Evolutionary conservation across 2,113 vertebrate species (phyloP), one percentile per base, ranked within the genome.

Genomic region (Podarcis raffonei): DNA sequence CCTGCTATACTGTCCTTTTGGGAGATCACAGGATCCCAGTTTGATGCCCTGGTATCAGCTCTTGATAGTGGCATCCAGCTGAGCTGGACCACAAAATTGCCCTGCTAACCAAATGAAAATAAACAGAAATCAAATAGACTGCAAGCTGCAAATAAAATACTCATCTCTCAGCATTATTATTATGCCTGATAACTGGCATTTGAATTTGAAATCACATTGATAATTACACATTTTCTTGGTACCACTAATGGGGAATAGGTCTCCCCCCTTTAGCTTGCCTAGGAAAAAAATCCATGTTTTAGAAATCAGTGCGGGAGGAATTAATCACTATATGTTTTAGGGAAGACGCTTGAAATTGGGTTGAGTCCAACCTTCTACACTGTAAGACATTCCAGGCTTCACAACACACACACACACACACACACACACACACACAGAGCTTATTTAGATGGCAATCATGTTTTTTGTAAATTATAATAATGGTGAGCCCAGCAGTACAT

Each of bases 281-380:
- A 62, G 80, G 82, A 86, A 89, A 93, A 95, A 84, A 81, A 83
- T 66, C 48, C 78, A 87, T 85, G 92, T 95, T 88, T 87, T 85
- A 90, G 87, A 90, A 94, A 95, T 84, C 91, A 91, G 89, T 27
- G 4, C 42, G 89, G 92, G 92, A 88, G 91, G 92, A 95, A 93
- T 92, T 71, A 94, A 93, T 95, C 89, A 94, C 93, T 72, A 88
- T 95, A 95, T 95, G 92, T 87, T 94, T 91, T 87, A 90, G 93
- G 82, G 93, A 92, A 94, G 92, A 94, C 88, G 75, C 88, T 88
- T 88, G 48, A 11, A 76, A 77, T 11, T 96, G 95, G 95, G 94
- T 84, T 62, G 23, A 79, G 89, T 91, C 95, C 95, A 95, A 81
- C 66, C 72, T 94, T 93, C 94, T 91, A 87, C 87, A 93, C 93